Base-by-base conservation (phyloP, 2,797 vertebrate species). In the Rhynchotus rufescens region DNA sequence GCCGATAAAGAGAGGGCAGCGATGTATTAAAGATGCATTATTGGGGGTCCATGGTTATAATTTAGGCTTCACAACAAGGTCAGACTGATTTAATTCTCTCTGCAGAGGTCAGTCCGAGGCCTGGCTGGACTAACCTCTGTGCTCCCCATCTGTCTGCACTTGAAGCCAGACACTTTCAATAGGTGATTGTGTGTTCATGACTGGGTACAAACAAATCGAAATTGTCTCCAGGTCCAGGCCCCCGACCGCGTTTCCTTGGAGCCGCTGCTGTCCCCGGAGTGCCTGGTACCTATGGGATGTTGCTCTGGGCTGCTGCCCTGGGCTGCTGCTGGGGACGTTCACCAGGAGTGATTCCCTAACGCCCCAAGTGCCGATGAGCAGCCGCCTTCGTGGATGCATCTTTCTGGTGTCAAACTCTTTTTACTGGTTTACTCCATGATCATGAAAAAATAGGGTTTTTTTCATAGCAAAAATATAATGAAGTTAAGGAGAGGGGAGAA, bases 51-150 rank as follows among this genome's bases (percentile, higher is more conserved):
- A 54, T 66, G 92, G 94, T 83, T 97, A 93, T 97, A 94, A 97
- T 98, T 96, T 96, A 98, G 96, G 86, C 81, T 86, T 88, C 90
- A 78, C 84, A 94, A 92, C 90, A 88, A 96, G 92, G 92, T 93
- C 96, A 96, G 90, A 93, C 95, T 95, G 94, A 94, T 97, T 97
- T 96, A 94, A 97, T 97, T 97, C 96, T 82, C 89, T 67, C 84
- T 91, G 66, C 89, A 97, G 92, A 97, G 97, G 97, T 98, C 97
- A 97, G 92, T 96, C 91, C 59, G 73, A 96, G 93, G 95, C 96
- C 96, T 97, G 94, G 91, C 95, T 93, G 78, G 93, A 96, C 96
- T 97, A 97, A 97, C 96, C 96, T 87, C 94, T 86, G 93, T 95
- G 92, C 90, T 97, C 93, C 93, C 95, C 94, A 97, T 97, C 96